Evolutionary conservation across 2,113 vertebrate species (phyloP).

Genomic region (Sinocyclocheilus maitianheensis): DNA sequence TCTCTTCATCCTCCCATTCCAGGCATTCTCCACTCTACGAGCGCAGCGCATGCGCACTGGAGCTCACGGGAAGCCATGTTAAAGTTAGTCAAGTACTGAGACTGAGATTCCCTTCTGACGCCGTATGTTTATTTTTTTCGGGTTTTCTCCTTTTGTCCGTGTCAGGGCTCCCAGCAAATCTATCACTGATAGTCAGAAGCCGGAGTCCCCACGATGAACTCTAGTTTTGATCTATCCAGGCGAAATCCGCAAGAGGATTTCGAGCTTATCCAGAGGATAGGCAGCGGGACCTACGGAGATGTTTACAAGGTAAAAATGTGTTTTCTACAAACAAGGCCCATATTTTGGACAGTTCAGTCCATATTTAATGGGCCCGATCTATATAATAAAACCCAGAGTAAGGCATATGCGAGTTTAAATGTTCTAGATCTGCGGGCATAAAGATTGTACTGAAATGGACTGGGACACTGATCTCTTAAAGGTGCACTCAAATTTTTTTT

Average conservation of each 20-base stretch:
- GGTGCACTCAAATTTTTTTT: background rate
- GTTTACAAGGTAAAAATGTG: constrained; percentile 82
- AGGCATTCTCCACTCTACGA: constrained; percentile 20
- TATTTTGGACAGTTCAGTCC: background rate
- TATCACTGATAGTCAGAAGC: constrained; percentile 7
- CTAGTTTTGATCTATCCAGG: constrained; percentile 80
- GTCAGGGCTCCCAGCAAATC: constrained; percentile 10
- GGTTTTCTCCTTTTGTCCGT: constrained; percentile 15
- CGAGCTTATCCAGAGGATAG: constrained; percentile 86
- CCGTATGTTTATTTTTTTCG: constrained; percentile 49
- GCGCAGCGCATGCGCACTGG: constrained; percentile 57
- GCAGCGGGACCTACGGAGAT: constrained; percentile 88
- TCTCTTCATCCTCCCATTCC: constrained; percentile 40
- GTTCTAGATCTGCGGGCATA: background rate
- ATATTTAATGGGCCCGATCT: background rate
- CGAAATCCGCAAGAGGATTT: constrained; percentile 89
- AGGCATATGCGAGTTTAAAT: background rate
- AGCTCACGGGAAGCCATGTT: constrained; percentile 64
- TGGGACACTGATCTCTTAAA: constrained; percentile 23
- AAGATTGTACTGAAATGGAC: background rate
- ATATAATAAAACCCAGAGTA: background rate
- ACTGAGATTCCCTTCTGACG: constrained; percentile 43
- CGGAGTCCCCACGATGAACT: constrained; percentile 60
- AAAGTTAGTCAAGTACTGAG: constrained; percentile 52
- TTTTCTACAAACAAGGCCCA: constrained; percentile 12